Percentiles rank a stretch among this genome's conserved stretches.
Conservation (phyloP, 2,113 vertebrate species). For the Poicephalus gulielmi region DNA sequence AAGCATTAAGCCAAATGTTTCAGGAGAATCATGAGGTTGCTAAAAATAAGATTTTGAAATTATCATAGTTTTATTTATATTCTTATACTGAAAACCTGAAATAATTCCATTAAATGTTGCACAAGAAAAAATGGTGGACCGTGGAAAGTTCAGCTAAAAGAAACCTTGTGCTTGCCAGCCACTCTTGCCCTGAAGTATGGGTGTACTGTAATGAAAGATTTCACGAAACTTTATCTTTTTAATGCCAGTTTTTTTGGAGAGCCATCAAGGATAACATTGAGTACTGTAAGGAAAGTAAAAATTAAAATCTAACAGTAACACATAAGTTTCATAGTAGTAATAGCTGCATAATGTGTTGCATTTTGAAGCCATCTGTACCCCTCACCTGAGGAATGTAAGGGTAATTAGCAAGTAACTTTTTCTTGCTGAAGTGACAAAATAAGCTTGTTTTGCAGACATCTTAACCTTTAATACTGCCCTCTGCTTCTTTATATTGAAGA, state of each 20-base stretch:
- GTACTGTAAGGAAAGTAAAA: not conserved
- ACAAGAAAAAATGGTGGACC: not conserved
- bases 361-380: conserved; percentile 12
- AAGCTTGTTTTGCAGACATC: not conserved
- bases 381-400: not conserved
- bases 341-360: not conserved
- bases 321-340: not conserved
- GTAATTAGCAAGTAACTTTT: conserved; percentile 19
- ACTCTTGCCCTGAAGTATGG: not conserved
- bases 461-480: not conserved
- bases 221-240: not conserved
- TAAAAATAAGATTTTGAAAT: not conserved
- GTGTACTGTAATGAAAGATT: not conserved
- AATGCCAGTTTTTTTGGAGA: not conserved
- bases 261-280: not conserved
- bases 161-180: not conserved
- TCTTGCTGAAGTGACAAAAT: not conserved
- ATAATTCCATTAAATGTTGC: not conserved
- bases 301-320: not conserved
- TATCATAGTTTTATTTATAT: not conserved
- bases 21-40: not conserved
- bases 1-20: not conserved
- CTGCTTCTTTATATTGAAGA: not conserved
- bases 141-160: not conserved
- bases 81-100: not conserved